Percentiles rank a stretch among this genome's conserved stretches.
Conservation (phyloP, 2,113 vertebrate genomes). For the Seriola aureovittata region DNA sequence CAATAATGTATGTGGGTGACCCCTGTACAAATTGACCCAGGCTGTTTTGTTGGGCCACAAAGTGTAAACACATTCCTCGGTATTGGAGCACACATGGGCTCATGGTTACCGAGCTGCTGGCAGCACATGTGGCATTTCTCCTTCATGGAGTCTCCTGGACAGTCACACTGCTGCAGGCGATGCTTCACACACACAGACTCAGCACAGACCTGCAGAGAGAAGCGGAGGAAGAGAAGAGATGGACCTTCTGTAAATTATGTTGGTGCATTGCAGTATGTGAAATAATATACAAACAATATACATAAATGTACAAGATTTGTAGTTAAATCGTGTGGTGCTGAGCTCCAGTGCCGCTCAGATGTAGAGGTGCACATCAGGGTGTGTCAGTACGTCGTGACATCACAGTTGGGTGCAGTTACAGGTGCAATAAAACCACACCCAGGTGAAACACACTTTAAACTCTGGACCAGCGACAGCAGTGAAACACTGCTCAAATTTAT, state of each 20-base stretch:
- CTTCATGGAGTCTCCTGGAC: constrained; percentile 72
- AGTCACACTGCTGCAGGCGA: constrained; percentile 83
- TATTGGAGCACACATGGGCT: neutral
- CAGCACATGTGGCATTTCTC: constrained; percentile 86
- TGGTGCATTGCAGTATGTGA: no score
- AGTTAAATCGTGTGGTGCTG: neutral
- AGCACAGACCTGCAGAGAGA: constrained; percentile 75
- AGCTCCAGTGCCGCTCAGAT: neutral
- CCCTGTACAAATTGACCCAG: constrained; percentile 45
- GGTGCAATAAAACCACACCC: neutral
- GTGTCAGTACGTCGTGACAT: neutral
- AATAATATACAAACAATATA: neutral
- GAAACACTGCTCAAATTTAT: neutral
- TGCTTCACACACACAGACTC: constrained; percentile 78
- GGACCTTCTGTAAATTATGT: no score
- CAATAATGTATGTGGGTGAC: constrained; percentile 5
- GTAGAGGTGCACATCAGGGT: neutral
- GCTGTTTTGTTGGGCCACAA: constrained; percentile 1
- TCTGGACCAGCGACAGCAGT: no score
- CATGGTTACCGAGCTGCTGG: constrained; percentile 81
- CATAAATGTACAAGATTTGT: neutral
- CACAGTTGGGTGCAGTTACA: neutral
- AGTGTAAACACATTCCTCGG: constrained; percentile 68
- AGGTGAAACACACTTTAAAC: no score
- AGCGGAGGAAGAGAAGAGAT: neutral